These are phyloP conservation scores for Agrochola lychnidis DNA, from an alignment of 2,888 invertebrate genomes.

Conservation along the genomic window DNA sequence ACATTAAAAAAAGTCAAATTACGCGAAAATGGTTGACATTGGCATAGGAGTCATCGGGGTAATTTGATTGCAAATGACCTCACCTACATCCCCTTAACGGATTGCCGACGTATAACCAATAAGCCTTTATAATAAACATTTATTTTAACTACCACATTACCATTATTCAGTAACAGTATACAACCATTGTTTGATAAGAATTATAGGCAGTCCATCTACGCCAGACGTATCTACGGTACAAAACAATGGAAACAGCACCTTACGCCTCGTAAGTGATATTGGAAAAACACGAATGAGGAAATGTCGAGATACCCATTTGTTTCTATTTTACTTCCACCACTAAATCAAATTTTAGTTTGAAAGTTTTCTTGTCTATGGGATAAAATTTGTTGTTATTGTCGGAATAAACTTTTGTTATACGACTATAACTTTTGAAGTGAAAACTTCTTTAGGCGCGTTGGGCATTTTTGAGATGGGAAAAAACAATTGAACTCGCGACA, in stretches of 20 bases:
- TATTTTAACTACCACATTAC: background rate
- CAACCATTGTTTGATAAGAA: constrained; percentile 24
- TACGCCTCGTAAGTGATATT: constrained; percentile 55
- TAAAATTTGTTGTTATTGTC: constrained; percentile 8
- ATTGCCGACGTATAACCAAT: no score
- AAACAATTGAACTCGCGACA: no score
- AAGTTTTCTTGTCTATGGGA: constrained; percentile 14
- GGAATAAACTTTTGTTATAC: constrained; percentile 1
- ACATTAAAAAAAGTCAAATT: no score
- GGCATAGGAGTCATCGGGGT: no score
- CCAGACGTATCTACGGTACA: constrained; percentile 45
- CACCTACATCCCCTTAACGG: no score
- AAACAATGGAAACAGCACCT: constrained; percentile 49
- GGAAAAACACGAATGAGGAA: constrained; percentile 59
- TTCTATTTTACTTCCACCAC: background rate
- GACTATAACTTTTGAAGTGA: no score
- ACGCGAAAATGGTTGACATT: no score
- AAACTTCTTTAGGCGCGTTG: no score
- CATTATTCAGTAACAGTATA: background rate
- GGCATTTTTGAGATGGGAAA: no score
- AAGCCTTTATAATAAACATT: background rate
- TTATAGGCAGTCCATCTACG: constrained; percentile 55
- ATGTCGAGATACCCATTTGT: constrained; percentile 41
- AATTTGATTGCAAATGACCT: no score
- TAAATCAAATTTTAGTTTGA: constrained; percentile 30